phyloP scores from a whole-genome alignment of 1,140 invertebrate species.

The Cotesia vestalis region DNA sequence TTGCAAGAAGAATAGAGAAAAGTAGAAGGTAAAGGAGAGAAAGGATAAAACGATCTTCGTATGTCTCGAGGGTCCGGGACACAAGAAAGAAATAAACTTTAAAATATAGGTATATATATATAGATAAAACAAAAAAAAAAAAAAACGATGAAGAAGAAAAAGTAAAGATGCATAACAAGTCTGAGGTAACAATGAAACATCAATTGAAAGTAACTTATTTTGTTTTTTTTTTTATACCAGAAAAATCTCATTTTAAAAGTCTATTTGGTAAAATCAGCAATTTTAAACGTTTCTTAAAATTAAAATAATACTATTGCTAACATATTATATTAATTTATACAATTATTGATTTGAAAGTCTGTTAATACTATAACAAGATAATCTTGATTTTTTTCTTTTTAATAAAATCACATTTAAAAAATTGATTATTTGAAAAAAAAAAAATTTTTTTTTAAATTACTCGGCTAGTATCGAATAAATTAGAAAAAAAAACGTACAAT shows the following conservation, averaged over 20 bases:
- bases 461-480: too few relatives aligned
- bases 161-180: constrained; percentile 26
- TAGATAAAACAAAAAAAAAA: too few relatives aligned
- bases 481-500: too few relatives aligned
- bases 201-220: constrained; percentile 7
- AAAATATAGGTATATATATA: too few relatives aligned
- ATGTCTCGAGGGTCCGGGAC: constrained; percentile 22
- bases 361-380: too few relatives aligned
- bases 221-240: too few relatives aligned
- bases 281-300: background rate
- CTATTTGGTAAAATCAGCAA: too few relatives aligned
- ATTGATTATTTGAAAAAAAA: background rate
- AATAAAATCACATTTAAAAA: background rate
- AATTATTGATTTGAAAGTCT: too few relatives aligned
- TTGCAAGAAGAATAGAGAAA: background rate
- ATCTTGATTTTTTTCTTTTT: too few relatives aligned
- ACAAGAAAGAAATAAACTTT: background rate
- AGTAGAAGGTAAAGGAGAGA: constrained; percentile 7
- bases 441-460: background rate
- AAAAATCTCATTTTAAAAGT: too few relatives aligned
- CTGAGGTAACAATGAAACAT: constrained; percentile 17
- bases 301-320: too few relatives aligned
- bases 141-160: background rate
- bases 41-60: constrained; percentile 27
- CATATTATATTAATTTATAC: too few relatives aligned